These are phyloP conservation scores for Drosophila lini DNA, from an alignment of 1,140 invertebrate species.

Conservation along the genomic window DNA sequence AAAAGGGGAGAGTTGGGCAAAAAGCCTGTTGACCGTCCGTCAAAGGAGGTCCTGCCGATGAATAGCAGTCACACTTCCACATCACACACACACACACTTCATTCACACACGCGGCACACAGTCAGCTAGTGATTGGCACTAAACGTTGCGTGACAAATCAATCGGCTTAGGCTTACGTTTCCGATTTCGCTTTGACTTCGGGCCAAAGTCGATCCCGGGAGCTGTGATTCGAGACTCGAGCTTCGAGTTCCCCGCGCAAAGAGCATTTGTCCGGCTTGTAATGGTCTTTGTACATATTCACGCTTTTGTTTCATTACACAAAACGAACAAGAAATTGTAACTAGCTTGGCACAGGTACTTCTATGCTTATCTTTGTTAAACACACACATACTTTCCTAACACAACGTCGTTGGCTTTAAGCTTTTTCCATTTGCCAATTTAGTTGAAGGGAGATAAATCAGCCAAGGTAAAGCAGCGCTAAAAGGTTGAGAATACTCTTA, in stretches of 20 bases:
- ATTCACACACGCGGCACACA: conserved; percentile 29
- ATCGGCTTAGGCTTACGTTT: conserved; percentile 76
- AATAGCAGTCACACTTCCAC: conserved; percentile 16
- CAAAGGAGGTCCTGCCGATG: conserved; percentile 40
- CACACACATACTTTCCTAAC: conserved; percentile 40
- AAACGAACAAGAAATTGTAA: conserved; percentile 12
- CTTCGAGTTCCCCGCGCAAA: conserved; percentile 2
- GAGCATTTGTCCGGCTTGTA: conserved; percentile 32
- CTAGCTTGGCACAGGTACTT: conserved; percentile 54
- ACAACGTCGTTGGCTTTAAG: conserved; percentile 11
- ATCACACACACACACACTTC: conserved; percentile 10
- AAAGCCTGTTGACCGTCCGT: conserved; percentile 33
- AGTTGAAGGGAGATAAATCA: conserved; percentile 5
- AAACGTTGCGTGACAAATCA: conserved; percentile 81
- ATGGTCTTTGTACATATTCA: conserved; percentile 56
- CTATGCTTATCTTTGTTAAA: conserved; percentile 31
- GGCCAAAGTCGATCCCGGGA: conserved; percentile 18
- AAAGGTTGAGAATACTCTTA: background rate
- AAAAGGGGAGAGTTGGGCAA: conserved; percentile 3
- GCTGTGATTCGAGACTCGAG: conserved; percentile 14
- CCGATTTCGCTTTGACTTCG: conserved; percentile 41
- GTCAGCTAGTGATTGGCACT: conserved; percentile 55
- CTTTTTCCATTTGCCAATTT: conserved; percentile 6
- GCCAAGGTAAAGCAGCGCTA: background rate
- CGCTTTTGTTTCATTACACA: conserved; percentile 48